phyloP scores from a whole-genome alignment of 2,888 invertebrate species.

The Fragum whitleyi region DNA sequence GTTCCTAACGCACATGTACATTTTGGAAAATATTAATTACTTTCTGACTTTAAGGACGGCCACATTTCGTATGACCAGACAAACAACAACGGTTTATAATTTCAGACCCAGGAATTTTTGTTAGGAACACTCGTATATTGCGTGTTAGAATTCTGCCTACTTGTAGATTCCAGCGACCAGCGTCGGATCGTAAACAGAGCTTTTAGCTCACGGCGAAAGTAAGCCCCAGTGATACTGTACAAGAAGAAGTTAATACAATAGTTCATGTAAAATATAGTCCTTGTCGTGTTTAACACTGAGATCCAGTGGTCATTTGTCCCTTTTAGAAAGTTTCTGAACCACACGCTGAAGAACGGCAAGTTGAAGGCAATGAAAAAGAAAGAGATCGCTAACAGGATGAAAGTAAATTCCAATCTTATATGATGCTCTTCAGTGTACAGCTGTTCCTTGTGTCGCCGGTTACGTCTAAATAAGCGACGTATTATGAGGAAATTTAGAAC shows the following conservation, averaged over 20 bases:
- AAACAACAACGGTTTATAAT: too few relatives aligned
- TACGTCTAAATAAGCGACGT: slow-evolving; percentile 64
- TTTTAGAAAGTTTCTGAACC: slow-evolving; percentile 70
- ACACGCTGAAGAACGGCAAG: slow-evolving; percentile 79
- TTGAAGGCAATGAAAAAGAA: slow-evolving; percentile 81
- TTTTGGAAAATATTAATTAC: too few relatives aligned
- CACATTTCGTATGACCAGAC: too few relatives aligned
- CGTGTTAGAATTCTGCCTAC: slow-evolving; percentile 21
- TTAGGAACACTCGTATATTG: slow-evolving; percentile 27
- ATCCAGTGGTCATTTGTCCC: slow-evolving; percentile 64
- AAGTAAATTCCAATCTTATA: slow-evolving; percentile 81
- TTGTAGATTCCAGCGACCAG: not conserved
- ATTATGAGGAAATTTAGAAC: slow-evolving; percentile 76
- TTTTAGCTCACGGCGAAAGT: slow-evolving; percentile 77
- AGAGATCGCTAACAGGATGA: slow-evolving; percentile 80
- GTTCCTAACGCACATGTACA: too few relatives aligned
- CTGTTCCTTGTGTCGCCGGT: slow-evolving; percentile 60
- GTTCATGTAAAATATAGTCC: slow-evolving; percentile 81
- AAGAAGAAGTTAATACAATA: slow-evolving; percentile 83
- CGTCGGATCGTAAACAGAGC: slow-evolving; percentile 41
- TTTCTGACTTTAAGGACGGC: too few relatives aligned
- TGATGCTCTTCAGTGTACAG: slow-evolving; percentile 76
- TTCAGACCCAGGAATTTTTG: slow-evolving; percentile 43
- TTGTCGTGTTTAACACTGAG: slow-evolving; percentile 71
- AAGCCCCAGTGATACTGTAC: slow-evolving; percentile 81